These are phyloP conservation scores for Glyptemys insculpta DNA, from an alignment of 2,797 vertebrate species.

Conservation along the genomic window DNA sequence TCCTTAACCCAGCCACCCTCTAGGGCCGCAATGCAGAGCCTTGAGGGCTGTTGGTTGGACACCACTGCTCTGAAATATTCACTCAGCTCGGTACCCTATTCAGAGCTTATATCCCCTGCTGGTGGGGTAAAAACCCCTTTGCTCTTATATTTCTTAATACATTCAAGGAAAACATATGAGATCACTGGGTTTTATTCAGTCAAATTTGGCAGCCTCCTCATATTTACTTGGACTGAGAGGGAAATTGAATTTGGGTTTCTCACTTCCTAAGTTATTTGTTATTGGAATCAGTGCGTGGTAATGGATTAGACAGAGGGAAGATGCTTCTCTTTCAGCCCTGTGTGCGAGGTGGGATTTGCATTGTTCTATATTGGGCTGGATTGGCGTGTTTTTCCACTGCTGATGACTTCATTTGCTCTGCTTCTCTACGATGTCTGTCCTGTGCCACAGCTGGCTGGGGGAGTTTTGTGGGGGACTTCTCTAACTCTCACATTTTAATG, in stretches of 20 bases:
- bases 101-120: accelerated
- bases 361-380: background rate
- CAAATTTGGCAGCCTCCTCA: constrained; percentile 67
- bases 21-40: background rate
- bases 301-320: constrained; percentile 45
- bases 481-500: background rate
- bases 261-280: constrained; percentile 70
- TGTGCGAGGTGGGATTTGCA: constrained; percentile 12
- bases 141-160: constrained; percentile 1
- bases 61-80: background rate
- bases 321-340: background rate
- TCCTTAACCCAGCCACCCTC: background rate
- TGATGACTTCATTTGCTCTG: background rate
- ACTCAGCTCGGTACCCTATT: background rate
- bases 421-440: accelerated
- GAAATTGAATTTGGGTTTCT: constrained; percentile 69
- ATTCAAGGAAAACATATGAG: constrained; percentile 51
- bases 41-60: background rate
- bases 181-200: constrained; percentile 48
- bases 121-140: background rate
- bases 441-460: accelerated
- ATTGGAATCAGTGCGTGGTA: constrained; percentile 58
- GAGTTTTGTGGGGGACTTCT: background rate
- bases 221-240: constrained; percentile 74
- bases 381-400: constrained; percentile 31